Percentiles rank a stretch among this genome's conserved stretches.
Evolutionary conservation across 53 echinoderm and acorn worm genomes (phyloP).

Genomic region (Holothuria leucospilota): DNA sequence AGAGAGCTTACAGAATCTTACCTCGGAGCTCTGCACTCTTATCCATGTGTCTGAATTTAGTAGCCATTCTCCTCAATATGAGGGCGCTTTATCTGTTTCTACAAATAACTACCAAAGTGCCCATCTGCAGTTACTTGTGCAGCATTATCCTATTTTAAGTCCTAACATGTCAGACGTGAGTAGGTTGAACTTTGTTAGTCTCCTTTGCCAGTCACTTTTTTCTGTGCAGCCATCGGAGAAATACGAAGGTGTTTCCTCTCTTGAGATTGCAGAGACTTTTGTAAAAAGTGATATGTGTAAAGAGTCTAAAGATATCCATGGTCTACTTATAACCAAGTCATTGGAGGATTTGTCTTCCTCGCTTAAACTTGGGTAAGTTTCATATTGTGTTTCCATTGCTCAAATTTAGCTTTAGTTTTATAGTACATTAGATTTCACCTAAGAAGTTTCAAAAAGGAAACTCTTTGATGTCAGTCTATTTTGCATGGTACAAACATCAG

Average conservation of each 20-base stretch:
- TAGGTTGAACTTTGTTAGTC: slow-evolving; percentile 1
- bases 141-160: background rate
- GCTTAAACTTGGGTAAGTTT: background rate
- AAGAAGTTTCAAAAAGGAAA: too few species aligned
- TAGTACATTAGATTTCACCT: too few species aligned
- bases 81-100: background rate
- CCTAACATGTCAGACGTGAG: slow-evolving; percentile 9
- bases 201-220: background rate
- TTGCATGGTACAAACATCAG: too few species aligned
- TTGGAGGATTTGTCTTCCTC: background rate
- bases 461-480: too few species aligned
- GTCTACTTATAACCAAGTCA: background rate
- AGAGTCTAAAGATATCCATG: slow-evolving; percentile 18
- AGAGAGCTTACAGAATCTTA: slow-evolving; percentile 7
- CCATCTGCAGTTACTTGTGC: background rate
- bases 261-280: slow-evolving; percentile 5
- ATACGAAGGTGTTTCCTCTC: background rate
- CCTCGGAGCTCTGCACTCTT: slow-evolving; percentile 1
- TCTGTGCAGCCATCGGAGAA: background rate
- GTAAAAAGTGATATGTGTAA: slow-evolving; percentile 10
- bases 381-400: too few species aligned
- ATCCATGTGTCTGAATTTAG: background rate
- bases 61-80: background rate
- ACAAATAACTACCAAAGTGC: background rate
- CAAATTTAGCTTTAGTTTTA: too few species aligned